These are phyloP conservation scores for Oreamnos americanus DNA, from an alignment of 2,113 vertebrate species.

Conservation along the genomic window DNA sequence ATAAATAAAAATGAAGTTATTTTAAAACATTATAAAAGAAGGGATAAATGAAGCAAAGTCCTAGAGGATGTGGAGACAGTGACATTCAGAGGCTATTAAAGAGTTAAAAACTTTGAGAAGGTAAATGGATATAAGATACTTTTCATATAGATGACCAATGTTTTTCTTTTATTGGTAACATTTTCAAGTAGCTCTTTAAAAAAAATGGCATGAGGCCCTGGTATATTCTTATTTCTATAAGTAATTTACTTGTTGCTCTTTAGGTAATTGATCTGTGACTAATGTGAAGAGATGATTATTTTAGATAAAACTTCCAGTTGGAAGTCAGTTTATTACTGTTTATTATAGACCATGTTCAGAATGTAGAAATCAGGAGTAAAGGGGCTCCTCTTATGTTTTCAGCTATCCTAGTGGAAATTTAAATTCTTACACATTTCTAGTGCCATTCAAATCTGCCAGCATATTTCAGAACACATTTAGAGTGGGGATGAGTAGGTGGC, in stretches of 20 bases:
- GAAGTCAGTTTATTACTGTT: not conserved
- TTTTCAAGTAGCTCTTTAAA: not conserved
- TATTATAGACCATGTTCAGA: not conserved
- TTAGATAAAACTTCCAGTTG: not conserved
- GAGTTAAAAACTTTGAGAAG: not conserved
- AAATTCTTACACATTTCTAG: not conserved
- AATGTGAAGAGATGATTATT: not conserved
- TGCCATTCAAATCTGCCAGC: not conserved
- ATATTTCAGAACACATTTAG: not conserved
- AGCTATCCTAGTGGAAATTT: not conserved
- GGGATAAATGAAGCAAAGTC: not conserved
- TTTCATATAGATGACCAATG: not conserved
- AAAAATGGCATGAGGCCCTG: not conserved
- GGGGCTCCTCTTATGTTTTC: not conserved
- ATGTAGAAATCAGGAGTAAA: not conserved
- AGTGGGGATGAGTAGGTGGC: not conserved
- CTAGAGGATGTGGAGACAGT: not conserved
- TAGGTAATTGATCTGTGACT: not conserved
- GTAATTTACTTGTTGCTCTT: not conserved
- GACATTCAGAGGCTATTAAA: not conserved
- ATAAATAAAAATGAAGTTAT: not conserved
- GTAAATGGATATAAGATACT: not conserved
- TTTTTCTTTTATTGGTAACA: not conserved
- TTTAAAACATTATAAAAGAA: not conserved
- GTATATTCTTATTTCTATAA: not conserved